A percentile compares a stretch with the other conserved stretches of the same genome.
These are phyloP conservation scores for Clusia tigrina DNA, from an alignment of 2,888 invertebrate species.

Conservation along the genomic window DNA sequence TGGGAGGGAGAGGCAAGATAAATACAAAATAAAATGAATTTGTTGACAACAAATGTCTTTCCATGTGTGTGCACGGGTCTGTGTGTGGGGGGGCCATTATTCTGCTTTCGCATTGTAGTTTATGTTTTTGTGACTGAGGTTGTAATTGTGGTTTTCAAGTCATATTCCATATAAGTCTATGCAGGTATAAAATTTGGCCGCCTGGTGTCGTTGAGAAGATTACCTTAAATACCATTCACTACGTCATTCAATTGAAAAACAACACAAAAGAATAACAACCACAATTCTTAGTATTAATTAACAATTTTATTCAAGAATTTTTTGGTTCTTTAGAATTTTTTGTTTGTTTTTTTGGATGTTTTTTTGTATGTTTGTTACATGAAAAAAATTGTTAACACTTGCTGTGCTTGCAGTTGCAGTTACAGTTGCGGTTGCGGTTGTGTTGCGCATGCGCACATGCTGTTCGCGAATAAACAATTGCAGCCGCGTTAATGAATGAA, in stretches of 20 bases:
- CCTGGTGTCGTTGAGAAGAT: conserved; percentile 5
- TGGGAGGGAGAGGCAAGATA: conserved; percentile 13
- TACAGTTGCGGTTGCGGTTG: no score
- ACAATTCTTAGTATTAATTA: conserved; percentile 45
- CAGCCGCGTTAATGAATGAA: no score
- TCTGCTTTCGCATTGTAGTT: not conserved
- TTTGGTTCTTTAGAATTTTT: conserved; percentile 9
- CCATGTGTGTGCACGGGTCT: not conserved
- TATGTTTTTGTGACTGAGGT: not conserved
- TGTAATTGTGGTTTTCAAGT: not conserved
- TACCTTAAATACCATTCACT: not conserved
- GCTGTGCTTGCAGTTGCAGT: no score
- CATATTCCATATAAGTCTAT: no score
- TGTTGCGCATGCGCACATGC: no score
- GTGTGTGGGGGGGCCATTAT: not conserved
- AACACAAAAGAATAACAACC: conserved; percentile 2
- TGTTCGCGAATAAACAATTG: no score
- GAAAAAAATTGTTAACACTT: no score
- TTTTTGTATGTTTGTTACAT: no score
- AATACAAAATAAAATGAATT: conserved; percentile 20
- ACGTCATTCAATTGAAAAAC: not conserved
- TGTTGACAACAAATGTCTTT: conserved; percentile 1
- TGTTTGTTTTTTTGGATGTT: not conserved
- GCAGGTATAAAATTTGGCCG: conserved; percentile 16
- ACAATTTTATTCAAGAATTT: conserved; percentile 29